Conservation (phyloP, 1,140 invertebrate genomes). For the Zeugodacus cucurbitae region DNA sequence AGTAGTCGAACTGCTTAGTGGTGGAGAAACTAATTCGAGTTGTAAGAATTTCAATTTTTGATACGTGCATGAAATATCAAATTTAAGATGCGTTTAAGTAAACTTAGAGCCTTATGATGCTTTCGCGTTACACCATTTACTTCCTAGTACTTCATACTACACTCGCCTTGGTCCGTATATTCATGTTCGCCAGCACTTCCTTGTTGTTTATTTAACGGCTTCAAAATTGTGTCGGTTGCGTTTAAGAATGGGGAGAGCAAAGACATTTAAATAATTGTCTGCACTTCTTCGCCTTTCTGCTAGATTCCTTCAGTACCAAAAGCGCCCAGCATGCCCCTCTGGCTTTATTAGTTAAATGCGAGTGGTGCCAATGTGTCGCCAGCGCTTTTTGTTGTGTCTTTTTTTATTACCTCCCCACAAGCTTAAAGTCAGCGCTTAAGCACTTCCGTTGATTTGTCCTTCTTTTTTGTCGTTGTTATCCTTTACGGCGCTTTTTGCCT, state of each 20-base stretch:
- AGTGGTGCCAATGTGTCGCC: not conserved
- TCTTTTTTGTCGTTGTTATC: not conserved
- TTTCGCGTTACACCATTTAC: not conserved
- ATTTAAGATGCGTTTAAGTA: not conserved
- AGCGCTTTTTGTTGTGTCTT: not conserved
- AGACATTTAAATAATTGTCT: slow-evolving; percentile 15
- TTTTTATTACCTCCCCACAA: not conserved
- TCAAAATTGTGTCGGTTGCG: not conserved
- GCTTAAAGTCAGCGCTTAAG: not conserved
- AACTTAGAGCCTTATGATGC: not conserved
- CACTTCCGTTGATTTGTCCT: slow-evolving; percentile 16
- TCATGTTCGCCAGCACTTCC: not conserved
- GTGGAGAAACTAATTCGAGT: not conserved
- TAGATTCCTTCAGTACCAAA: no score
- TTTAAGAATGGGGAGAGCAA: not conserved
- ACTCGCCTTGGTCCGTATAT: not conserved
- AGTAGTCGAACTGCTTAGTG: not conserved
- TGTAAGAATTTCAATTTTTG: slow-evolving; percentile 24
- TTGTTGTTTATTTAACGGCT: not conserved
- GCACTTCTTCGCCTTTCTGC: not conserved
- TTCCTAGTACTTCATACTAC: not conserved
- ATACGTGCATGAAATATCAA: slow-evolving; percentile 2
- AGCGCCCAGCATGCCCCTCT: not conserved
- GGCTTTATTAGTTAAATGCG: slow-evolving; percentile 31
- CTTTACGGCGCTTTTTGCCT: not conserved